phyloP scores from a whole-genome alignment of 2,113 vertebrate species.

The Xiphorhynchus elegans region DNA sequence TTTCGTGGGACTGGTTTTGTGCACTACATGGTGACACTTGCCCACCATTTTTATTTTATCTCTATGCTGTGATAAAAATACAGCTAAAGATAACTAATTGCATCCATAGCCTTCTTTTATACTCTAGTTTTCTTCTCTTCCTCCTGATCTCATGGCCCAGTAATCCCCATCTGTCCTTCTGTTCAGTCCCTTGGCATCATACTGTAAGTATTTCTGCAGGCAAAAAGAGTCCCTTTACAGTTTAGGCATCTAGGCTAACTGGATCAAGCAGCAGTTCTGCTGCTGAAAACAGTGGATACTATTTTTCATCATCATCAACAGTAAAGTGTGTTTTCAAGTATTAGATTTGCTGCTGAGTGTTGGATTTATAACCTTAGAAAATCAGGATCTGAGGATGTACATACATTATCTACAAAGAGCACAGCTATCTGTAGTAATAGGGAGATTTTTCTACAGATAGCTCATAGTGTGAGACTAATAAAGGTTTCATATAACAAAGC shows the following conservation, averaged over 20 bases:
- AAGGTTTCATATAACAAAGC: constrained; percentile 46
- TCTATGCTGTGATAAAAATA: not conserved
- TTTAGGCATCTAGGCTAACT: not conserved
- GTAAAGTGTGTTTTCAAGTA: constrained; percentile 31
- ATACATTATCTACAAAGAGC: constrained; percentile 45
- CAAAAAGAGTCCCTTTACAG: not conserved
- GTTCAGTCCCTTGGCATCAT: not conserved
- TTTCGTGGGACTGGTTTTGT: not conserved
- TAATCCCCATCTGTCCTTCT: not conserved
- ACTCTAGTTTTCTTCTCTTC: not conserved
- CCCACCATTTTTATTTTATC: not conserved
- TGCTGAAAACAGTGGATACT: not conserved
- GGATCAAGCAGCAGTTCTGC: constrained; percentile 2
- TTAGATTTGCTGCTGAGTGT: constrained; percentile 40
- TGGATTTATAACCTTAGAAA: constrained; percentile 56
- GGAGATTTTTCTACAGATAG: constrained; percentile 36
- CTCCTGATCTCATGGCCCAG: not conserved
- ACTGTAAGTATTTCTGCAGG: not conserved
- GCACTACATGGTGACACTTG: not conserved
- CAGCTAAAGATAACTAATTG: not conserved
- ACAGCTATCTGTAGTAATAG: constrained; percentile 30
- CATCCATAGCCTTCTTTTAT: not conserved
- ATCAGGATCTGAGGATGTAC: constrained; percentile 47
- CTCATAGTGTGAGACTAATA: not conserved
- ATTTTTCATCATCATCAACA: constrained; percentile 53